Percentiles rank a stretch among this genome's conserved stretches.
Conservation (phyloP, 2,797 vertebrate genomes). For the Schizothorax lantsangensis region DNA sequence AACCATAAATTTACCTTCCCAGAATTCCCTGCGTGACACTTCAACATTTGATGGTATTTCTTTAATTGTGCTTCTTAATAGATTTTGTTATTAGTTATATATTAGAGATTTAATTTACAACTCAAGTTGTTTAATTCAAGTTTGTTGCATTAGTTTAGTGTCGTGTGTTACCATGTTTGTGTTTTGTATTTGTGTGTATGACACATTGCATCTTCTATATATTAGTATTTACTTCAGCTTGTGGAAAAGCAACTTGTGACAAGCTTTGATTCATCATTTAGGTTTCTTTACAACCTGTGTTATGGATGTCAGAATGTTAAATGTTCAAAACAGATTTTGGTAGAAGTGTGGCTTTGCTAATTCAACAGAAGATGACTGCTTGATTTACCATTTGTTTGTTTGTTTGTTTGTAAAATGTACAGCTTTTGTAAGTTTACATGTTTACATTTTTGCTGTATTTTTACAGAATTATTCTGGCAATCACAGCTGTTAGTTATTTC, state of each 20-base stretch:
- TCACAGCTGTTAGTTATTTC: background rate
- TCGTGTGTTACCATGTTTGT: background rate
- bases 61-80: background rate
- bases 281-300: no score
- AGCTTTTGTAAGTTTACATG: background rate
- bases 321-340: background rate
- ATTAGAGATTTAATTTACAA: background rate
- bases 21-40: background rate
- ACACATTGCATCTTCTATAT: background rate
- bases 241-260: background rate
- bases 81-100: background rate
- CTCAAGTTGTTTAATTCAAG: background rate
- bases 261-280: background rate
- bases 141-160: background rate
- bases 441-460: background rate
- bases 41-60: background rate
- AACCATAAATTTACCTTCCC: background rate
- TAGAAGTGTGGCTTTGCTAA: background rate
- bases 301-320: background rate
- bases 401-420: background rate
- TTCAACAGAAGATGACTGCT: background rate
- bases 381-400: background rate
- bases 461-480: background rate
- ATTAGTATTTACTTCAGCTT: background rate
- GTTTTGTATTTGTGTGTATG: background rate